phyloP scores from a whole-genome alignment of 2,113 vertebrate species.

The Hippocampus abdominalis region DNA sequence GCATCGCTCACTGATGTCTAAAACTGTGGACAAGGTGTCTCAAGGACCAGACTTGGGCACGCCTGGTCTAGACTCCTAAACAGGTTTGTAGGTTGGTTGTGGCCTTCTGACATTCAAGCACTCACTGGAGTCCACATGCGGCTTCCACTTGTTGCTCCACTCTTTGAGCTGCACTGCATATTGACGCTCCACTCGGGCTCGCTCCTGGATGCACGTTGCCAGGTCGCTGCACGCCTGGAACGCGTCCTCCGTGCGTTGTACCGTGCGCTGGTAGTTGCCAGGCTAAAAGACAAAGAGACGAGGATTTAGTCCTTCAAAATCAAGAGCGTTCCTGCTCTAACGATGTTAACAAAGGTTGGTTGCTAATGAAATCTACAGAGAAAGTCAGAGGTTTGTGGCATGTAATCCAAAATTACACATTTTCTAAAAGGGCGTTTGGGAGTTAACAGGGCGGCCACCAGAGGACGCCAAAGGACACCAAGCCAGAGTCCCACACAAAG shows the following conservation, averaged over 20 bases:
- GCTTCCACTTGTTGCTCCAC: conserved; percentile 82
- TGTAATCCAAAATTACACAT: background rate
- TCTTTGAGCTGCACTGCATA: conserved; percentile 80
- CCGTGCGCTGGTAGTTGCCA: conserved; percentile 77
- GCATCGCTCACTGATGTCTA: no score
- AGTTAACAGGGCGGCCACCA: background rate
- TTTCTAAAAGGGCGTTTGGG: background rate
- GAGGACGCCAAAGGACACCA: background rate
- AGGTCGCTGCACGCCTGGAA: conserved; percentile 80
- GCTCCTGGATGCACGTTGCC: conserved; percentile 78
- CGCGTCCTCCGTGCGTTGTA: conserved; percentile 75
- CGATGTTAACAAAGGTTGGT: background rate
- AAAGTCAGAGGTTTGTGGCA: background rate
- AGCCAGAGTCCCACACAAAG: background rate
- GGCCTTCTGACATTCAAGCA: background rate
- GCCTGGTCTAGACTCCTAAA: no score
- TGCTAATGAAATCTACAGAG: background rate
- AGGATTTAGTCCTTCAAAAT: background rate
- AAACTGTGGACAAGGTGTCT: no score
- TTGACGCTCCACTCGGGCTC: conserved; percentile 77
- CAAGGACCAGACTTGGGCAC: no score
- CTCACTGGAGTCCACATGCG: conserved; percentile 80
- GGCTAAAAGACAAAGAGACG: conserved; percentile 63
- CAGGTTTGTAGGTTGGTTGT: background rate
- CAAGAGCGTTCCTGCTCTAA: background rate